phyloP scores from a whole-genome alignment of 2,113 vertebrate species.

The Cricetomys ansorgei region DNA sequence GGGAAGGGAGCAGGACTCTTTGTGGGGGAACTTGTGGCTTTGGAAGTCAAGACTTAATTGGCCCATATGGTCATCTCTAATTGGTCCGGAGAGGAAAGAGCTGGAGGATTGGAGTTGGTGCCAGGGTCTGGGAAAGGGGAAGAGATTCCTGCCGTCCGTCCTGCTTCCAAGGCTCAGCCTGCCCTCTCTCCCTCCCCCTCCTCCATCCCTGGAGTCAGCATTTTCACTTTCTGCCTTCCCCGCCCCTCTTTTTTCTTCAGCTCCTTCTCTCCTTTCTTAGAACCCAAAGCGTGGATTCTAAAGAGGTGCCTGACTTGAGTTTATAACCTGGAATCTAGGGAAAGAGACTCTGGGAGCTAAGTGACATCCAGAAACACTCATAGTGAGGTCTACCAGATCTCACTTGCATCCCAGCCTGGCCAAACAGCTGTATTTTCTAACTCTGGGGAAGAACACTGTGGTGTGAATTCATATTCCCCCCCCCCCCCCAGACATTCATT shows the following conservation, averaged over 20 bases:
- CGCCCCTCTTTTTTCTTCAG: too few species aligned
- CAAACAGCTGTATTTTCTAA: constrained; percentile 41
- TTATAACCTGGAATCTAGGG: constrained; percentile 15
- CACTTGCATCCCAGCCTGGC: not conserved
- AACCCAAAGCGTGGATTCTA: constrained; percentile 29
- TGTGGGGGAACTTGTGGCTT: constrained; percentile 68
- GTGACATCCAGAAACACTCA: not conserved
- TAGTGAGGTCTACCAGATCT: not conserved
- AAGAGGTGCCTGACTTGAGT: constrained; percentile 18
- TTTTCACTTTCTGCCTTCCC: not conserved
- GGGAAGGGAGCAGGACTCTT: constrained; percentile 44
- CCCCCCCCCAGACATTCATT: too few species aligned
- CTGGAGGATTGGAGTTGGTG: constrained; percentile 2
- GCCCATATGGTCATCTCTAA: constrained; percentile 53
- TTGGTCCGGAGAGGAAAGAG: not conserved
- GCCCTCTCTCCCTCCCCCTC: not conserved
- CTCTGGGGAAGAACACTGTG: not conserved
- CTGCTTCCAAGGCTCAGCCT: not conserved
- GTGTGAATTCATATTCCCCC: not conserved
- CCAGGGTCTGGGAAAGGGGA: constrained; percentile 25
- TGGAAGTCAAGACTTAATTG: constrained; percentile 60
- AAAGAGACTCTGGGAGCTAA: constrained; percentile 12
- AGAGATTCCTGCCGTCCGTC: not conserved
- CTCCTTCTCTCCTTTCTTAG: not conserved
- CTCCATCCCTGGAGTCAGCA: not conserved